Base-by-base conservation (phyloP, 2,888 invertebrate genomes). In the Melangyna quadrimaculata region DNA sequence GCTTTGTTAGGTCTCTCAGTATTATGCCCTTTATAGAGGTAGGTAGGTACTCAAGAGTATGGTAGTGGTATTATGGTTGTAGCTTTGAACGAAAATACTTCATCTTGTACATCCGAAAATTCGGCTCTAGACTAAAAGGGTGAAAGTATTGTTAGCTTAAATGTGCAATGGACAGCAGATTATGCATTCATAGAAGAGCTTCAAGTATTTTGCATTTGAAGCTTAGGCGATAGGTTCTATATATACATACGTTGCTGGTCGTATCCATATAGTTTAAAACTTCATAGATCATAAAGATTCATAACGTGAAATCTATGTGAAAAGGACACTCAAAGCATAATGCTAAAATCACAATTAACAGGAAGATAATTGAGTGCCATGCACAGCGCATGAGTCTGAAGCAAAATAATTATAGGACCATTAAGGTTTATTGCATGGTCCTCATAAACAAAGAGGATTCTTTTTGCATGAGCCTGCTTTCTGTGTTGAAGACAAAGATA, bases 331-430 rank as follows among this genome's bases (percentile, higher is more conserved):
- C 19, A 72, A 67, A 65, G 65, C 53, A 61, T 51, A 73, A 78
- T 74, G 63, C 55, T 61, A 70, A 83, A 83, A 73, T 83, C 78
- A 73, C 69, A 78, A 73, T 65, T 55, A 63, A 70, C 69, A 73
- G 67, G 40, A 70, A 73, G 59, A 78, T 82, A 82, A 73, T 78
- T 78, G 82, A 73, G 57, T 45, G 51, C 22, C 51, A 29, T 48
- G 22, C 48, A 57, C 70, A 48, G 24, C 65, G n/a, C n/a, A n/a
- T n/a, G n/a, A n/a, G n/a, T 51, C 67, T 61, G 19, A 55, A 59
- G 59, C 43, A 67, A 82, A 82, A 82, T 78, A 82, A 82, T 78
- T 73, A 78, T 69, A 17, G 53, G 63, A 19, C 63, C 40, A 75
- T 70, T 37, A 29, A 27, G 35, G 29, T 45, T 73, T 70, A n/a